Conservation (phyloP, 1,140 invertebrate species). For the Aphaenogaster ashmeadi region DNA sequence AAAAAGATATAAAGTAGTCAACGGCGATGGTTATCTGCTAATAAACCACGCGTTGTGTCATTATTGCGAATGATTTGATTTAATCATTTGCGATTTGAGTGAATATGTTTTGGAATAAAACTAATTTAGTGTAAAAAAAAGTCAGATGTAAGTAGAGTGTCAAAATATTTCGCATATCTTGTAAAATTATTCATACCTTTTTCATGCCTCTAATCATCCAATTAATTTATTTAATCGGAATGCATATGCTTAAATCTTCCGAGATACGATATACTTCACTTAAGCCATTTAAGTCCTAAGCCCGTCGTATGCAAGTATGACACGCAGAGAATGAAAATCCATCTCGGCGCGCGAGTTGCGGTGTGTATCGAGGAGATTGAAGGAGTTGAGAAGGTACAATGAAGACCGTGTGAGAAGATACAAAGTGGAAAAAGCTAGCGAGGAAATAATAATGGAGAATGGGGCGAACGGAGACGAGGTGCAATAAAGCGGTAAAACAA, state of each 20-base stretch:
- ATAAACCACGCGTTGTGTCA: slow-evolving; percentile 45
- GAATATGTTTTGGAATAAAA: background rate
- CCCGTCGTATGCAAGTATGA: slow-evolving; percentile 34
- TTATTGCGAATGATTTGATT: slow-evolving; percentile 38
- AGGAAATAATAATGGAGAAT: slow-evolving; percentile 50
- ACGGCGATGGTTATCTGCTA: slow-evolving; percentile 41
- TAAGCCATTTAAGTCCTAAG: slow-evolving; percentile 47
- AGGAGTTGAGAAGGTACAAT: slow-evolving; percentile 36
- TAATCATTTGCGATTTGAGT: background rate
- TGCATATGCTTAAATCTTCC: background rate
- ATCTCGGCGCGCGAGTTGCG: slow-evolving; percentile 33
- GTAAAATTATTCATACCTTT: background rate
- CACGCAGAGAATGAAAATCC: slow-evolving; percentile 54
- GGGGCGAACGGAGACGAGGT: slow-evolving; percentile 10
- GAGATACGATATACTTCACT: slow-evolving; percentile 2
- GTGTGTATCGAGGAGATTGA: slow-evolving; percentile 58
- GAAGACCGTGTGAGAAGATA: slow-evolving; percentile 39
- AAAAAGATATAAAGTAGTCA: slow-evolving; percentile 52
- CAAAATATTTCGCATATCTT: background rate
- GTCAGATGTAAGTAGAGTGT: background rate
- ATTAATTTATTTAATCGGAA: slow-evolving; percentile 21
- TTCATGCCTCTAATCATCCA: background rate
- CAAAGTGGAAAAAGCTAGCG: slow-evolving; percentile 66
- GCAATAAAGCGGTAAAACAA: slow-evolving; percentile 59
- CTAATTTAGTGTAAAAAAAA: background rate